Evolutionary conservation across 1,140 invertebrate genomes (phyloP).

Genomic region (Helicorthomorpha holstii): DNA sequence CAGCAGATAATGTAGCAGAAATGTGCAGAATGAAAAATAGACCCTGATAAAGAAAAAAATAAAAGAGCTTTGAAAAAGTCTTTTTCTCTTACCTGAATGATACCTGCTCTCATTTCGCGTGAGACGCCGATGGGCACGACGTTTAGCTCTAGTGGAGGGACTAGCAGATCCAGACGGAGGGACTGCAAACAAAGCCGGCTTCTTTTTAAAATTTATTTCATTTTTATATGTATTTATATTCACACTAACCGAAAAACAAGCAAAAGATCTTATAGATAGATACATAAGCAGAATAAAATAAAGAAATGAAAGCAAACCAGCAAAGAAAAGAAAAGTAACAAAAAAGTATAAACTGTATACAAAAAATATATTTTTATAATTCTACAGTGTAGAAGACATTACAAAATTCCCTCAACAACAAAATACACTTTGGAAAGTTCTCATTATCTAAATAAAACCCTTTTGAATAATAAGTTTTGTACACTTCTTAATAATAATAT

Average conservation of each 20-base stretch:
- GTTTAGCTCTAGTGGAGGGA: conserved; percentile 38
- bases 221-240: not conserved
- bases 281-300: not conserved
- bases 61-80: not conserved
- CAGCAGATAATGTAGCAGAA: too few relatives aligned
- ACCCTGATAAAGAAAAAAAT: conserved; percentile 3
- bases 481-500: too few relatives aligned
- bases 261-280: not conserved
- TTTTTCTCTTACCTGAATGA: conserved; percentile 65
- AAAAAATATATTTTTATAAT: too few relatives aligned
- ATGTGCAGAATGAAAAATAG: too few relatives aligned
- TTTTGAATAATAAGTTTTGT: too few relatives aligned
- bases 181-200: not conserved
- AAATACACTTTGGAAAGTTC: too few relatives aligned
- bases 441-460: too few relatives aligned
- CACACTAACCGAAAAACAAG: not conserved
- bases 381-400: too few relatives aligned
- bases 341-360: too few relatives aligned
- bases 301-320: not conserved
- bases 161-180: conserved; percentile 30
- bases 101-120: conserved; percentile 89
- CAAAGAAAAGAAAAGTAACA: not conserved
- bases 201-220: not conserved
- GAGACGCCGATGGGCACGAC: conserved; percentile 66
- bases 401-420: too few relatives aligned